Evolutionary conservation across 2,113 vertebrate genomes (phyloP).

Genomic region (Agelaius tricolor): DNA sequence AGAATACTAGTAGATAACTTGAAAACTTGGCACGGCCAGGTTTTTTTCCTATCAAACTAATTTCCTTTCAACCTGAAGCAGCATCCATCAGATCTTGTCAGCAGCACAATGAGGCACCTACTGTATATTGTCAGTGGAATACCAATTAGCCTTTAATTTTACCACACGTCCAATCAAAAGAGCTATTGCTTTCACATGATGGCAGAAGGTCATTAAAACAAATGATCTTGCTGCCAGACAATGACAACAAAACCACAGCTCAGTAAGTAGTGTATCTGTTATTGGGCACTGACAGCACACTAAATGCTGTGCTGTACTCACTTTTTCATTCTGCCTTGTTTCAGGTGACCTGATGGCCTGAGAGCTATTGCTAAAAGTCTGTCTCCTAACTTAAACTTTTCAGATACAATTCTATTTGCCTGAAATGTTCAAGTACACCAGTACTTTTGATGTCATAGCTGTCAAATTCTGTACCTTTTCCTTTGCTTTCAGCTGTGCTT

Average conservation of each 20-base stretch:
- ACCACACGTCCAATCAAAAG: slow-evolving; percentile 36
- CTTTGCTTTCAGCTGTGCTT: neutral
- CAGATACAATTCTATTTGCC: neutral
- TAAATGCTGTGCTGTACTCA: neutral
- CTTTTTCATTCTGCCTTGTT: slow-evolving; percentile 7
- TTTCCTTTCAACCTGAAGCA: slow-evolving; percentile 46
- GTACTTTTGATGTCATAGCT: neutral
- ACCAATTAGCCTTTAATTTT: slow-evolving; percentile 66
- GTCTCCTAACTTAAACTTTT: neutral
- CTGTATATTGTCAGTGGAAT: slow-evolving; percentile 53
- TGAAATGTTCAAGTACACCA: neutral
- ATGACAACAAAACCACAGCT: slow-evolving; percentile 49
- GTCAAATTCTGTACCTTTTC: neutral
- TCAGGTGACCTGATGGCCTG: neutral
- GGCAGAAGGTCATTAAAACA: slow-evolving; percentile 68
- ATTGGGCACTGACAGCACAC: neutral
- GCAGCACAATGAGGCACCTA: slow-evolving; percentile 35
- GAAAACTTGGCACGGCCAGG: neutral
- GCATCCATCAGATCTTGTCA: slow-evolving; percentile 61
- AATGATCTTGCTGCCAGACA: slow-evolving; percentile 48
- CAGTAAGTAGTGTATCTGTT: slow-evolving; percentile 19
- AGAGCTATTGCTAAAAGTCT: neutral
- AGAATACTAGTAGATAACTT: slow-evolving; percentile 5
- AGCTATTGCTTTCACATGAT: slow-evolving; percentile 55
- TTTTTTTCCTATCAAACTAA: slow-evolving; percentile 20